Evolutionary conservation across 2,113 vertebrate species (phyloP).

Genomic region (Pseudonaja textilis): DNA sequence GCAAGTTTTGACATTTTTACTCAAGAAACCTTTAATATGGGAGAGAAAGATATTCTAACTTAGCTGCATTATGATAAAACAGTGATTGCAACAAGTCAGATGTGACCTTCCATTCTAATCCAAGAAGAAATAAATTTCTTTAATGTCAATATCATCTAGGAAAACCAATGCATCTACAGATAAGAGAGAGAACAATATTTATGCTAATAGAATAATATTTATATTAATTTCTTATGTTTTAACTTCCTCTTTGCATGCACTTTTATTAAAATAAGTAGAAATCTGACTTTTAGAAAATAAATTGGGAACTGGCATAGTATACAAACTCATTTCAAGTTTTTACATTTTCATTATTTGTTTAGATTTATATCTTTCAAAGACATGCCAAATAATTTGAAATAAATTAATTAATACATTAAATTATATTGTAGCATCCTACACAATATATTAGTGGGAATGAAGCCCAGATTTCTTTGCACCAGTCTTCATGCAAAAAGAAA

Average conservation of each 20-base stretch:
- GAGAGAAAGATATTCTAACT: neutral
- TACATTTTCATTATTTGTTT: neutral
- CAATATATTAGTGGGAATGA: neutral
- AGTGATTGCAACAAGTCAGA: slow-evolving; percentile 53
- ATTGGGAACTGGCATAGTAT: neutral
- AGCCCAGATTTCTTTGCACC: neutral
- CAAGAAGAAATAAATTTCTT: slow-evolving; percentile 57
- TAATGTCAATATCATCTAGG: slow-evolving; percentile 67
- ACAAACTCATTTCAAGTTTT: neutral
- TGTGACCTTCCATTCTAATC: slow-evolving; percentile 46
- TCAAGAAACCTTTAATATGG: slow-evolving; percentile 3
- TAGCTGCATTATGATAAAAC: neutral
- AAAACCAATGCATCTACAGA: slow-evolving; percentile 76
- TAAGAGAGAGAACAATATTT: slow-evolving; percentile 74
- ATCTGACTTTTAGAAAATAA: neutral
- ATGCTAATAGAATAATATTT: slow-evolving; percentile 67
- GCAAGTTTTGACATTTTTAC: neutral
- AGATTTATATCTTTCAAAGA: neutral
- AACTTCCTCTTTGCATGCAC: neutral
- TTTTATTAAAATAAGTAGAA: neutral
- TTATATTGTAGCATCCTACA: neutral
- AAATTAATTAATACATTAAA: neutral
- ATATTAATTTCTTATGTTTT: slow-evolving; percentile 50
- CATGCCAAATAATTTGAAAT: neutral
- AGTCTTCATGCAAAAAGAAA: too few species aligned